Evolutionary conservation across 1,140 invertebrate species (phyloP).

Genomic region (Conopomorpha cramerella): DNA sequence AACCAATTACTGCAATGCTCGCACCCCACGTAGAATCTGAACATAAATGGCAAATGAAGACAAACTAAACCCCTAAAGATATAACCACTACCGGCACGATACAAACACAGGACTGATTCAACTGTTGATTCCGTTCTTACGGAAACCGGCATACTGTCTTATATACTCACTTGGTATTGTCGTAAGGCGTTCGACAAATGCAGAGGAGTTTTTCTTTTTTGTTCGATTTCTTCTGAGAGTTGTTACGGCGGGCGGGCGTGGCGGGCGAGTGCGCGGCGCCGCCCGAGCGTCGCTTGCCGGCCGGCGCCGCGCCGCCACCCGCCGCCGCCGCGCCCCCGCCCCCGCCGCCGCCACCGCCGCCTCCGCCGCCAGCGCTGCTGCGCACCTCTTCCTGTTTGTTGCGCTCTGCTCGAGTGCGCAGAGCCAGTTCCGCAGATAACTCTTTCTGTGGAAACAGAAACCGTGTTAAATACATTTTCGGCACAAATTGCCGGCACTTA

Average conservation of each 20-base stretch:
- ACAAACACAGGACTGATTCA: no score
- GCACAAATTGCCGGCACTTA: no score
- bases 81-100: no score
- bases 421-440: constrained; percentile 68
- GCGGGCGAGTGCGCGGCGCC: constrained; percentile 18
- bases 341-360: constrained; percentile 8
- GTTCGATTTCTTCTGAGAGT: constrained; percentile 35
- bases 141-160: no score
- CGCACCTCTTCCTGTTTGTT: constrained; percentile 73
- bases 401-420: constrained; percentile 70
- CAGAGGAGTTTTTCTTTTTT: constrained; percentile 90
- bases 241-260: constrained; percentile 26
- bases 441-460: constrained; percentile 64
- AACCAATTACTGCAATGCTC: constrained; percentile 98
- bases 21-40: constrained; percentile 95
- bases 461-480: no score
- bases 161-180: constrained; percentile 86
- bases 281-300: constrained; percentile 6
- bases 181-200: constrained; percentile 92
- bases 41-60: constrained; percentile 6
- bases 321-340: constrained; percentile 21
- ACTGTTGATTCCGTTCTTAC: no score
- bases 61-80: no score
- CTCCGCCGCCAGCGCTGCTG: constrained; percentile 34
- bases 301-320: constrained; percentile 12